Evolutionary conservation across 2,113 vertebrate species (phyloP).

Genomic region (Carettochelys insculpta): DNA sequence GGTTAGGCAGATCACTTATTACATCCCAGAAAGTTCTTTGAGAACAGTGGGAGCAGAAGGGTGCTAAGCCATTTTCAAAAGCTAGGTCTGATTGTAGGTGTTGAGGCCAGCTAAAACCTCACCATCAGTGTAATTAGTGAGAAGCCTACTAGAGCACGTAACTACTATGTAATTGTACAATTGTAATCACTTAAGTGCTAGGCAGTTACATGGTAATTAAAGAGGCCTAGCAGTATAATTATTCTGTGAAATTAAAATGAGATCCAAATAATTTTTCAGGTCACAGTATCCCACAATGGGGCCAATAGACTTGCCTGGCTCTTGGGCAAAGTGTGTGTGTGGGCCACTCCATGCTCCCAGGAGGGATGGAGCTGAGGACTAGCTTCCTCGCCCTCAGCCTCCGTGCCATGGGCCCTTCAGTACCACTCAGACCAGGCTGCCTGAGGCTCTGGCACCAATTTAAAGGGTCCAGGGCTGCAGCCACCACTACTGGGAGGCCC

Average conservation of each 20-base stretch:
- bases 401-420: too few relatives aligned
- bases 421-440: too few relatives aligned
- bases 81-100: neutral
- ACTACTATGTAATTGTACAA: neutral
- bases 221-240: neutral
- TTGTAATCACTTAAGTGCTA: fast-evolving
- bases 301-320: too few relatives aligned
- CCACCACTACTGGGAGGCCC: too few relatives aligned
- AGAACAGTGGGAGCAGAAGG: neutral
- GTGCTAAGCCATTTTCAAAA: fast-evolving
- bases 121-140: fast-evolving
- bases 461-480: too few relatives aligned
- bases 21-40: fast-evolving
- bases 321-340: too few relatives aligned
- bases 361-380: too few relatives aligned
- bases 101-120: neutral
- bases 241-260: fast-evolving
- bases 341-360: too few relatives aligned
- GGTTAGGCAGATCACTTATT: fast-evolving
- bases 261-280: fast-evolving
- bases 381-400: too few relatives aligned
- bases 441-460: too few relatives aligned
- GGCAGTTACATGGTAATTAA: too few relatives aligned
- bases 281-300: too few relatives aligned
- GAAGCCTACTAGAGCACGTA: neutral